These are phyloP conservation scores for Hypsopygia costalis DNA, from an alignment of 2,888 invertebrate species.

Conservation along the genomic window DNA sequence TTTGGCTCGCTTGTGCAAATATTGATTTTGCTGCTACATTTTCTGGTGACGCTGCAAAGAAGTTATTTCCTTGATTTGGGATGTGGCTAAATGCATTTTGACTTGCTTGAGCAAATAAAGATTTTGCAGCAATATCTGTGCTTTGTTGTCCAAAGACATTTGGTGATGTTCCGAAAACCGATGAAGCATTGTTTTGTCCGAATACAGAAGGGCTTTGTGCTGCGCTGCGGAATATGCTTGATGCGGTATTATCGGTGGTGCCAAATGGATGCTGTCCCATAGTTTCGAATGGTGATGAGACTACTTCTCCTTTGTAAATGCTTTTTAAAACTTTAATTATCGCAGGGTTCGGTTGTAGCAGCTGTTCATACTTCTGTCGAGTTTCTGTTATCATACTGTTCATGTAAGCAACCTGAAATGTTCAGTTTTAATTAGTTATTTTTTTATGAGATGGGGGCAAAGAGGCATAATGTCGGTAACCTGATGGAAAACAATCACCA, in stretches of 20 bases:
- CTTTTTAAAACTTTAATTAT: constrained; percentile 43
- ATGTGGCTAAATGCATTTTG: constrained; percentile 30
- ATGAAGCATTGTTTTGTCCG: constrained; percentile 18
- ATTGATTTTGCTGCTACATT: constrained; percentile 23
- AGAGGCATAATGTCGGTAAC: too few species aligned
- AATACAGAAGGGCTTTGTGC: constrained; percentile 34
- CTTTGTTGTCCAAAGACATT: constrained; percentile 17
- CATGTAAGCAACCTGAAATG: constrained; percentile 47
- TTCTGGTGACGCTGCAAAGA: constrained; percentile 15
- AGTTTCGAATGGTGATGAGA: constrained; percentile 39
- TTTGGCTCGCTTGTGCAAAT: constrained; percentile 25
- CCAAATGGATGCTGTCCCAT: constrained; percentile 22
- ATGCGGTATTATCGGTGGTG: constrained; percentile 30
- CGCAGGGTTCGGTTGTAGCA: constrained; percentile 37
- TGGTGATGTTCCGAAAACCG: constrained; percentile 20
- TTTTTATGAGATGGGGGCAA: too few species aligned
- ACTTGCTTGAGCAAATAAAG: constrained; percentile 49
- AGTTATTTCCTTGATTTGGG: constrained; percentile 8
- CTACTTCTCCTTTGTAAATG: constrained; percentile 48
- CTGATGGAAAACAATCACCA: too few species aligned
- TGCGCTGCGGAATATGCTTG: constrained; percentile 55
- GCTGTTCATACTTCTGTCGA: constrained; percentile 46
- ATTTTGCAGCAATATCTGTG: constrained; percentile 35
- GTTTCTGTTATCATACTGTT: constrained; percentile 47
- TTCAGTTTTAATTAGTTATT: too few species aligned